Conservation (phyloP, 2,888 invertebrate genomes). For the Lobophora halterata region DNA sequence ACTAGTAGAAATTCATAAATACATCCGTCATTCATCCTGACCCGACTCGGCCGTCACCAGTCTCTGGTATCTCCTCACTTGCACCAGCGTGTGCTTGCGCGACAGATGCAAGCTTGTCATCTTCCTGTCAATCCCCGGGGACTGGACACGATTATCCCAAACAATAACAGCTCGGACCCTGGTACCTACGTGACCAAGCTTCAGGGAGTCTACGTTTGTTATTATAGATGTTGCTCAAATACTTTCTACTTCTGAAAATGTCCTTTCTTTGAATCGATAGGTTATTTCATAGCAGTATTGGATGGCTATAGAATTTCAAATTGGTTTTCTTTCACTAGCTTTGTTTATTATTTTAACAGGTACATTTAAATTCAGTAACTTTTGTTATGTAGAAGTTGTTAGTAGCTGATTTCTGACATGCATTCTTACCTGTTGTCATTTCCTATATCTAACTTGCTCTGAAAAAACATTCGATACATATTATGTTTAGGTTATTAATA, state of each 20-base stretch:
- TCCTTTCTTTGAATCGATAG: constrained; percentile 27
- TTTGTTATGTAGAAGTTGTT: too few species aligned
- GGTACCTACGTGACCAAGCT: constrained; percentile 38
- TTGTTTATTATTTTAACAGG: too few species aligned
- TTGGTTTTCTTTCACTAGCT: neutral
- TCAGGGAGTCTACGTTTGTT: constrained; percentile 52
- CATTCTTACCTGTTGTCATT: too few species aligned
- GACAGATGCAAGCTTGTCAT: constrained; percentile 64
- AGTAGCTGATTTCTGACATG: too few species aligned
- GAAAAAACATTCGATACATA: too few species aligned
- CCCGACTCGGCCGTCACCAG: constrained; percentile 9
- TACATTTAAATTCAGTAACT: too few species aligned
- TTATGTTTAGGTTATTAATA: too few species aligned
- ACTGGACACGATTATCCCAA: constrained; percentile 52
- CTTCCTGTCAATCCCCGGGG: constrained; percentile 47
- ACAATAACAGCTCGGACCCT: constrained; percentile 43
- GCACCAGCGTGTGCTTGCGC: constrained; percentile 46
- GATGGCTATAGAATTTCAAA: neutral
- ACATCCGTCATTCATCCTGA: too few species aligned
- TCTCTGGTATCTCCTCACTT: too few species aligned
- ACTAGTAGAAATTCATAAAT: too few species aligned
- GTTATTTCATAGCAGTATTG: constrained; percentile 4
- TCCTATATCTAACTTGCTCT: too few species aligned
- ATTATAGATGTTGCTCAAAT: constrained; percentile 49
- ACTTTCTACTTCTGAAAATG: constrained; percentile 43